Base-by-base conservation (phyloP, 23 tunicate genomes). In the Ascidia mentula region DNA sequence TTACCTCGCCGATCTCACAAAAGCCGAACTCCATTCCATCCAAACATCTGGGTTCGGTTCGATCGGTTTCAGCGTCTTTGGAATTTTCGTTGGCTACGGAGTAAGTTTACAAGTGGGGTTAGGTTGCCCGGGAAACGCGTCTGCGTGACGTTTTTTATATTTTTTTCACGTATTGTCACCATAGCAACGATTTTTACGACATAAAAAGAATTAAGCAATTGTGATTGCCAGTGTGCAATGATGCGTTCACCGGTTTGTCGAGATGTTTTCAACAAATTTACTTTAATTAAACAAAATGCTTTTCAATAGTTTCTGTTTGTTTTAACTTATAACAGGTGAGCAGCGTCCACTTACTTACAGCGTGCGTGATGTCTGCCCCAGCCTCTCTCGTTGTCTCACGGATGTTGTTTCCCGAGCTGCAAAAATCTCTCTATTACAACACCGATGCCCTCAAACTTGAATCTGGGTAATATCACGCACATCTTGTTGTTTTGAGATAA, bases 281-380 rank as follows among this genome's bases (percentile, higher is more conserved):
- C n/a, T n/a, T n/a, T n/a, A n/a, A n/a, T n/a, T n/a, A n/a, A n/a
- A n/a, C n/a, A n/a, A n/a, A n/a, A n/a, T n/a, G n/a, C n/a, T n/a
- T n/a, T n/a, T n/a, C n/a, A n/a, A n/a, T n/a, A n/a, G n/a, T n/a
- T n/a, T n/a, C n/a, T n/a, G n/a, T n/a, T n/a, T n/a, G n/a, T n/a
- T 42, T 42, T 9, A 3, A 5, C 24, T 53, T 53, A 53, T 53
- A 20, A 30, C 46, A 89, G 94, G 81, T 89, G 13, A 59, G 77
- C 76, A 39, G 82, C 36, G 89, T 87, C 60, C 92, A 87, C 36
- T 72, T 92, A 6, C 77, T 92, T 1, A 92, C 98, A 0, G 98
- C 98, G 3, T 87, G 87, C 31, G 92, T 92, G 12, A 83, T 92
- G 89, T 87, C 98, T 0, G 98, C 98, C 22, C 98, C 98, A 17